Percentiles rank a stretch among this genome's conserved stretches.
These are phyloP conservation scores for Leptinotarsa tumamoca DNA, from an alignment of 2,888 invertebrate genomes.

Conservation along the genomic window DNA sequence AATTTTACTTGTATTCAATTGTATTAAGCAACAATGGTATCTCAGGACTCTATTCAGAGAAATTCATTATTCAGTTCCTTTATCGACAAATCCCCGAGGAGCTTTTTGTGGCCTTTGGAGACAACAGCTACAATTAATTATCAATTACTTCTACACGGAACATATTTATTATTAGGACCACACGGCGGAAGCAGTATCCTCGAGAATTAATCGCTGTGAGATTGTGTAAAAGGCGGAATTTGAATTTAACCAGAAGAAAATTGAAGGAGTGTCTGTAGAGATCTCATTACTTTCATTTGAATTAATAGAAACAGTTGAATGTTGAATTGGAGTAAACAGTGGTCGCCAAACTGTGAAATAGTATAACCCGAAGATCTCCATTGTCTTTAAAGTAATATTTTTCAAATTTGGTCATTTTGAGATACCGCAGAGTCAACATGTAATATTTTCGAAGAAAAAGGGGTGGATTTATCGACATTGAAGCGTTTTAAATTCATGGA, in stretches of 20 bases:
- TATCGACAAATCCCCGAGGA: slow-evolving; percentile 16
- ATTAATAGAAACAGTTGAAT: too few species aligned
- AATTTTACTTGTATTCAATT: neutral
- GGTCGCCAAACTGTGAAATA: too few species aligned
- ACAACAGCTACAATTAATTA: slow-evolving; percentile 19
- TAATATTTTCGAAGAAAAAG: too few species aligned
- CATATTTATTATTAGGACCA: neutral
- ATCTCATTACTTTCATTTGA: too few species aligned
- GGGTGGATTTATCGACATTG: too few species aligned
- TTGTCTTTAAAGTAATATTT: too few species aligned
- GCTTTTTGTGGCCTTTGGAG: slow-evolving; percentile 14
- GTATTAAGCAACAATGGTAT: neutral
- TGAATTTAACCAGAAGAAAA: neutral
- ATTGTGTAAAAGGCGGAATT: neutral
- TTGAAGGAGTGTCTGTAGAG: too few species aligned
- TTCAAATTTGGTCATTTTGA: too few species aligned
- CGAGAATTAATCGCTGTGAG: neutral
- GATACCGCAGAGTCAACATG: too few species aligned
- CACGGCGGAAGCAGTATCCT: neutral
- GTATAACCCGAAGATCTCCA: too few species aligned
- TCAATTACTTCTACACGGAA: slow-evolving; percentile 2
- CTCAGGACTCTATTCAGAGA: neutral
- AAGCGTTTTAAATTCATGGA: too few species aligned
- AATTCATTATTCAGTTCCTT: slow-evolving; percentile 13
- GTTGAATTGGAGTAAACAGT: too few species aligned